These are phyloP conservation scores for Atethmia centrago DNA, from an alignment of 2,888 invertebrate species.

Conservation along the genomic window DNA sequence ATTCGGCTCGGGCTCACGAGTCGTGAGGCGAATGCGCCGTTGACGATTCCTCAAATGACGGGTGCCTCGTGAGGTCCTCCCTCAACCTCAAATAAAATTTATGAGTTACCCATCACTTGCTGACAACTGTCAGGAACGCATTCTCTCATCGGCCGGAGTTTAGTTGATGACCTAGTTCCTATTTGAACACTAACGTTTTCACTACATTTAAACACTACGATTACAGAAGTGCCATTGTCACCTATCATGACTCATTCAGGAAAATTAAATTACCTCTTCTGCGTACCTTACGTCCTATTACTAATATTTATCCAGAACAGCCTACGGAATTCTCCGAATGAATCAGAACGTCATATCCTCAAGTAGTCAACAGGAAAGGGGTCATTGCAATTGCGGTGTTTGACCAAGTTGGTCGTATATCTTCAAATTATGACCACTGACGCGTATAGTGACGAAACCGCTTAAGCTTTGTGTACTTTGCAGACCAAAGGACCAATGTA, in stretches of 20 bases:
- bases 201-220: neutral
- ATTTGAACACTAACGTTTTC: no score
- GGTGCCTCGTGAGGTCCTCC: no score
- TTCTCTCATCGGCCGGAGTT: no score
- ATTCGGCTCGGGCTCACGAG: no score
- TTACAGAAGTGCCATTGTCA: neutral
- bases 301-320: neutral
- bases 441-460: conserved; percentile 24
- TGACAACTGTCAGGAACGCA: no score
- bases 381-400: conserved; percentile 49
- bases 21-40: no score
- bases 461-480: conserved; percentile 1
- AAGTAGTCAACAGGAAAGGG: conserved; percentile 36
- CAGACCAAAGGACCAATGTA: neutral
- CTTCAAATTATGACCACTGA: conserved; percentile 45
- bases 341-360: conserved; percentile 30
- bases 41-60: no score
- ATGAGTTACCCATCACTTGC: no score
- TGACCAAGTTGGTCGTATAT: conserved; percentile 39
- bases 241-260: neutral
- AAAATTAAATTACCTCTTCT: neutral
- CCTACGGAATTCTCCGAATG: conserved; percentile 21
- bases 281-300: neutral
- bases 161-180: no score
- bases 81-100: no score